Evolutionary conservation across 1,140 invertebrate genomes (phyloP), one percentile per base, ranked within the genome.

Genomic region (Schlechtendalia chinensis): DNA sequence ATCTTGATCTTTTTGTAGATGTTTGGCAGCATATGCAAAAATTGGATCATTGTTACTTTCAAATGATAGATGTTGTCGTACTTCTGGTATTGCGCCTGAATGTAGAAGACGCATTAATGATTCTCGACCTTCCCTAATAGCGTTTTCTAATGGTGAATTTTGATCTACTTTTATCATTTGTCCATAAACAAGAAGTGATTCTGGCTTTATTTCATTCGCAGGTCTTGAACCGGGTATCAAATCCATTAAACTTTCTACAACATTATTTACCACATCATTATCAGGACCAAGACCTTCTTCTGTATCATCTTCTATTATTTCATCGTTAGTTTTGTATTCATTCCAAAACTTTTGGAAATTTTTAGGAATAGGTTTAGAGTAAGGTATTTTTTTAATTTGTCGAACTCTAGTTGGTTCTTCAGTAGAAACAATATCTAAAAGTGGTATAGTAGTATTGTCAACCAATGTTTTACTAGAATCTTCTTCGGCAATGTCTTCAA

Each of bases 321-420:
- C 75, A 47, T 79, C 75, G 50, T 79, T 79, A 61, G 75, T 79
- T 19, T 79, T 79, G 65, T 91, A 91, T 84, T 96, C 94, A 84
- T 95, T 95, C 96, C 96, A 98, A 81, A 97, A 94, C 32, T 94
- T 94, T 86, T 97, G 95, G 87, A 98, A 98, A 84, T 96, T 95
- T 83, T 93, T 91, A 5, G 96, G 96, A 85, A 98, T 97, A 19
- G 96, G 96, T 85, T 98, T 96, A 82, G 95, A 94, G 85, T 96
- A 97, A 11, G 96, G 96, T 45, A 89, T 87, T 85, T 90, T 86
- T 74, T 84, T 84, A 47, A 79, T 63, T 61, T 58, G 75, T 45
- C 88, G 87, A 17, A 85, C 84, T 75, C 91, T 89, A 82, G 91
- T 90, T 82, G 92, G 92, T 56, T 91, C 89, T 83, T 91, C 90